Evolutionary conservation across 2,113 vertebrate genomes (phyloP).

Genomic region (Pluvialis apricaria): DNA sequence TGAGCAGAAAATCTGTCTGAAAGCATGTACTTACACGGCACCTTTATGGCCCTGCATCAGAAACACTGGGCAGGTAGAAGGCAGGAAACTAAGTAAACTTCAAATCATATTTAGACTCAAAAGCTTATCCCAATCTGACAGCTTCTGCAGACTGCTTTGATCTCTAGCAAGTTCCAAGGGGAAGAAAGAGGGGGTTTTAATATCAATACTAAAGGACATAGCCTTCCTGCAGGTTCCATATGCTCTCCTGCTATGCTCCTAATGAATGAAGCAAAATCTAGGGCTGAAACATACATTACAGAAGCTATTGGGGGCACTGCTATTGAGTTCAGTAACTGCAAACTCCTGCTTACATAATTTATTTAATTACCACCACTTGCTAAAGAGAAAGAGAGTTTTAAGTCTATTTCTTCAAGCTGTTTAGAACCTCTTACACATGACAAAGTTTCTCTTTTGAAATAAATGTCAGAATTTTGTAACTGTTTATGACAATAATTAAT

Average conservation of each 20-base stretch:
- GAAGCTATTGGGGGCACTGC: background rate
- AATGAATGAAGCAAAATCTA: background rate
- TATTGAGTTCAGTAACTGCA: background rate
- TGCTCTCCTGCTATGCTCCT: background rate
- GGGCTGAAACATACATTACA: background rate
- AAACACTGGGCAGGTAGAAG: background rate
- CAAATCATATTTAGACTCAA: background rate
- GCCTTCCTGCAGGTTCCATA: background rate
- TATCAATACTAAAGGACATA: background rate
- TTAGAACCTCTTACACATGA: background rate
- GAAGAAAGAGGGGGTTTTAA: rapidly evolving
- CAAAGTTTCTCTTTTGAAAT: background rate
- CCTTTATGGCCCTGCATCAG: background rate
- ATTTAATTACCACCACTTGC: background rate
- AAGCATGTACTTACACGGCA: background rate
- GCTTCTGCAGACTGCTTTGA: background rate
- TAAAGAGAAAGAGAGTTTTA: background rate
- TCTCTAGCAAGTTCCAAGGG: background rate
- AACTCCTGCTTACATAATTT: background rate
- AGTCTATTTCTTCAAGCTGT: background rate
- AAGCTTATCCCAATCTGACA: background rate
- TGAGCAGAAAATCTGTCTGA: background rate
- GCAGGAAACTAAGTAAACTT: background rate
- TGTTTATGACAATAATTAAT: background rate
- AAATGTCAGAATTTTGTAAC: background rate